These are phyloP conservation scores for Coptodon rendalli DNA, from an alignment of 2,113 vertebrate species.

Conservation along the genomic window DNA sequence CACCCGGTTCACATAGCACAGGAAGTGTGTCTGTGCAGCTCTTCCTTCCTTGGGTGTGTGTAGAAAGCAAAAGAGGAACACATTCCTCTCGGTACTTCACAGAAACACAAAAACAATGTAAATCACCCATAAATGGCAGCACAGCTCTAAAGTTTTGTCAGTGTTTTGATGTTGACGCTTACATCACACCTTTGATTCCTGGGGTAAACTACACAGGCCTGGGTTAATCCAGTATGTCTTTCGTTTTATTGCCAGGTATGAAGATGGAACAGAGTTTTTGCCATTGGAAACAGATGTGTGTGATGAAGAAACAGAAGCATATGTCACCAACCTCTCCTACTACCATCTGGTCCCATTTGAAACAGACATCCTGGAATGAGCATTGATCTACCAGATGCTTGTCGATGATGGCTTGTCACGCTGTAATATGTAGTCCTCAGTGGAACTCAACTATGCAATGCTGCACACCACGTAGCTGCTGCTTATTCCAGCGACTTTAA, in stretches of 20 bases:
- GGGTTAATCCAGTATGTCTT: background rate
- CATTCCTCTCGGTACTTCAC: constrained; percentile 7
- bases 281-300: constrained; percentile 74
- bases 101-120: background rate
- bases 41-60: constrained; percentile 69
- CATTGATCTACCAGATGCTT: background rate
- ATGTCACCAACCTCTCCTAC: constrained; percentile 95
- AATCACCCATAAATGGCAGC: background rate
- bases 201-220: background rate
- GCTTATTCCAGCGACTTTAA: background rate
- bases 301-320: constrained; percentile 85
- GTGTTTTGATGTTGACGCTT: background rate
- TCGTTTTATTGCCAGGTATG: constrained; percentile 74
- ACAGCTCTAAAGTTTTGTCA: background rate
- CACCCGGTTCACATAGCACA: constrained; percentile 2
- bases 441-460: constrained; percentile 13
- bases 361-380: constrained; percentile 94
- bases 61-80: constrained; percentile 42
- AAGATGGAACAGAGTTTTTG: constrained; percentile 80
- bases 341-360: constrained; percentile 96
- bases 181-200: background rate
- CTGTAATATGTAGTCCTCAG: background rate
- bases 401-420: background rate
- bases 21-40: constrained; percentile 55
- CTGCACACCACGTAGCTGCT: background rate